Evolutionary conservation across 1,140 invertebrate genomes (phyloP).

Genomic region (Ips nitidus): DNA sequence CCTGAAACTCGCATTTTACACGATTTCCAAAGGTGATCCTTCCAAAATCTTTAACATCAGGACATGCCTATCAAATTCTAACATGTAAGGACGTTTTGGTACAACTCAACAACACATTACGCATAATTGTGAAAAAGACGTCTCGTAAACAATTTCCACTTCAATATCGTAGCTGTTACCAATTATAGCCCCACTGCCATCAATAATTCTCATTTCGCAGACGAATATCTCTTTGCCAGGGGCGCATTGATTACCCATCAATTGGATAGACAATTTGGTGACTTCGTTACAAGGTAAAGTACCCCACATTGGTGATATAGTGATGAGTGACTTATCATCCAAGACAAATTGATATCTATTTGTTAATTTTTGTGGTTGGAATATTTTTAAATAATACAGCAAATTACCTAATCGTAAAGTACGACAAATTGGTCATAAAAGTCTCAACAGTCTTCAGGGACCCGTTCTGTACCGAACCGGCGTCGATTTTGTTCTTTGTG

Average conservation of each 20-base stretch:
- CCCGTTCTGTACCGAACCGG: slow-evolving; percentile 23
- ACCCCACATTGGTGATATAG: slow-evolving; percentile 4
- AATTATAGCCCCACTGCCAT: slow-evolving; percentile 10
- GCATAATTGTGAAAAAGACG: slow-evolving; percentile 18
- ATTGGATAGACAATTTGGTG: not conserved
- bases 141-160: slow-evolving; percentile 8
- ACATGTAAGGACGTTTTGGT: not conserved
- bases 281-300: slow-evolving; percentile 4
- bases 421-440: slow-evolving; percentile 21
- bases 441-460: slow-evolving; percentile 9
- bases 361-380: too few relatives aligned
- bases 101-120: slow-evolving; percentile 1
- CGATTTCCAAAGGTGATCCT: slow-evolving; percentile 2
- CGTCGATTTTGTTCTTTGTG: slow-evolving; percentile 24
- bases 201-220: slow-evolving; percentile 10
- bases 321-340: too few relatives aligned
- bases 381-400: too few relatives aligned
- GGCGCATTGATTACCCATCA: slow-evolving; percentile 18
- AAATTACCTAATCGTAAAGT: not conserved
- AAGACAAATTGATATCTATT: too few relatives aligned
- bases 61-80: slow-evolving; percentile 3
- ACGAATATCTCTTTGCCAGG: slow-evolving; percentile 9
- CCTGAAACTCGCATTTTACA: slow-evolving; percentile 17
- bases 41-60: slow-evolving; percentile 17
- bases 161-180: slow-evolving; percentile 6